A percentile compares a stretch with the other conserved stretches of the same genome.
phyloP scores from a whole-genome alignment of 2,888 invertebrate genomes.

The Agonopterix heracliana region DNA sequence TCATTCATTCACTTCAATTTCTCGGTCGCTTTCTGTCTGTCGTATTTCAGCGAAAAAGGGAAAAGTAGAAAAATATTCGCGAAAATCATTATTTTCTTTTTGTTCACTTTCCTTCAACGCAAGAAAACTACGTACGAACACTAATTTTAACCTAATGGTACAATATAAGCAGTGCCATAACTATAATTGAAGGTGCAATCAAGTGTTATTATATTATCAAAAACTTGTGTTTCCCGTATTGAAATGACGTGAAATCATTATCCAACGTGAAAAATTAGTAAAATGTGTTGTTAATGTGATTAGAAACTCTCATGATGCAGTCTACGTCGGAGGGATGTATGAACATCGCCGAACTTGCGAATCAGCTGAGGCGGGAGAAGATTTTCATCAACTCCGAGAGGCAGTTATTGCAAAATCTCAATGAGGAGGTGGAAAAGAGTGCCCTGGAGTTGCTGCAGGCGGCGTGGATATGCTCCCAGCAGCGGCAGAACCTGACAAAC shows the following conservation, averaged over 20 bases:
- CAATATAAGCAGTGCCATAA: background rate
- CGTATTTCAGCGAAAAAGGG: background rate
- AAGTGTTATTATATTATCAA: constrained; percentile 19
- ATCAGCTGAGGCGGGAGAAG: constrained; percentile 87
- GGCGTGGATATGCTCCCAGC: constrained; percentile 93
- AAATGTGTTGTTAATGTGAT: constrained; percentile 36
- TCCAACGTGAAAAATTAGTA: constrained; percentile 18
- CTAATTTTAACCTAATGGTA: background rate
- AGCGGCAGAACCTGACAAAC: constrained; percentile 86
- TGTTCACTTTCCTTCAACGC: background rate
- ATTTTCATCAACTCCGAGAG: constrained; percentile 91
- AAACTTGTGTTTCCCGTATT: constrained; percentile 31
- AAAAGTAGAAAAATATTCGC: background rate
- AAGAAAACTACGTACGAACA: background rate
- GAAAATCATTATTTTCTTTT: background rate
- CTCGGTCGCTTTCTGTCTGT: background rate
- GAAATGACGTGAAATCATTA: constrained; percentile 43
- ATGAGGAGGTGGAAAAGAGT: constrained; percentile 80
- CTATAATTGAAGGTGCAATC: constrained; percentile 2
- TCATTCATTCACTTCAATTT: background rate
- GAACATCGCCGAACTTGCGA: constrained; percentile 69
- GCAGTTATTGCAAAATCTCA: constrained; percentile 85
- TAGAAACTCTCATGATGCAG: constrained; percentile 58
- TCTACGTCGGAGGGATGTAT: constrained; percentile 65
- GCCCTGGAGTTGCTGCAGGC: constrained; percentile 78